These are phyloP conservation scores for Diplazon laetatorius DNA, from an alignment of 2,888 invertebrate species.

Conservation along the genomic window DNA sequence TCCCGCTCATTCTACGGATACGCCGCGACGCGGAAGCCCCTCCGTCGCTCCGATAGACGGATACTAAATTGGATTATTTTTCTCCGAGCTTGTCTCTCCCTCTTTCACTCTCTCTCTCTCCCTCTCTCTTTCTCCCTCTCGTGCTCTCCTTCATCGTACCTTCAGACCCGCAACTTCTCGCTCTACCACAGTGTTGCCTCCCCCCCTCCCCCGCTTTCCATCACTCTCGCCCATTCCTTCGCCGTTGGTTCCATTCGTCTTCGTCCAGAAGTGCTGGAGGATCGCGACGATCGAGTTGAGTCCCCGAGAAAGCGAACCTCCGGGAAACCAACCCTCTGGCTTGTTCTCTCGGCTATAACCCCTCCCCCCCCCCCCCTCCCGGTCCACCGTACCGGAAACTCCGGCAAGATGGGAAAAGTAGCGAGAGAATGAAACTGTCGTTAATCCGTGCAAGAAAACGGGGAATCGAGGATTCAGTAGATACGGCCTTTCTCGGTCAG, in stretches of 20 bases:
- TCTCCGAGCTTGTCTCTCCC: constrained; percentile 68
- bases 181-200: constrained; percentile 19
- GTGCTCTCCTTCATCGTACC: constrained; percentile 48
- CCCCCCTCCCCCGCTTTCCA: background rate
- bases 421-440: constrained; percentile 2
- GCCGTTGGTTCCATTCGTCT: constrained; percentile 51
- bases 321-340: constrained; percentile 26
- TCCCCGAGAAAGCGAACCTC: constrained; percentile 44
- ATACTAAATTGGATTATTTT: constrained; percentile 79
- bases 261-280: constrained; percentile 55
- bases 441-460: constrained; percentile 1
- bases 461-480: background rate
- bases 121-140: constrained; percentile 37
- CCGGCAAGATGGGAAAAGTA: constrained; percentile 28
- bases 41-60: constrained; percentile 67
- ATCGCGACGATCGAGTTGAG: constrained; percentile 49
- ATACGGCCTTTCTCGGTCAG: background rate
- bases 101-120: constrained; percentile 21
- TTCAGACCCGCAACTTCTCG: constrained; percentile 42
- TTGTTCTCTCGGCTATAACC: too few relatives aligned
- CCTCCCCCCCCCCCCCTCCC: too few relatives aligned
- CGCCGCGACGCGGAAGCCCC: constrained; percentile 56
- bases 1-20: too few relatives aligned
- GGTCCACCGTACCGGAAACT: constrained; percentile 27
- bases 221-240: too few relatives aligned